phyloP scores from a whole-genome alignment of 2,888 invertebrate species.

The Globia sparganii region DNA sequence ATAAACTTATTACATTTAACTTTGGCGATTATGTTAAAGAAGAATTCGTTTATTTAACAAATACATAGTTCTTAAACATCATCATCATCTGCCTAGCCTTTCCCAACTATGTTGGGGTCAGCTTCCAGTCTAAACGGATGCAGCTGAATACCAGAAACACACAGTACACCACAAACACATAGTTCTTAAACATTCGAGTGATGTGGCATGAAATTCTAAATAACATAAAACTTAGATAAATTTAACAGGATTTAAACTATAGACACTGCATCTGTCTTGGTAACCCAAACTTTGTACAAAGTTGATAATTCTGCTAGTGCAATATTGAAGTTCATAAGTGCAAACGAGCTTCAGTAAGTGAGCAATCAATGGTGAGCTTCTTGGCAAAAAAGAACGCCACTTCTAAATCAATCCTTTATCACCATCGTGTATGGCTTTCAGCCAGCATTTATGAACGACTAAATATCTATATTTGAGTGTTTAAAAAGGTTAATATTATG shows the following conservation, averaged over 20 bases:
- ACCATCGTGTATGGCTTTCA: neutral
- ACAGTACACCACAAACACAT: no score
- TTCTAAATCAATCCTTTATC: neutral
- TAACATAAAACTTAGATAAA: neutral
- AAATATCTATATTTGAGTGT: neutral
- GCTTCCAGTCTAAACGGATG: no score
- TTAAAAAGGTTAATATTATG: no score
- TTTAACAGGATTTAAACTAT: neutral
- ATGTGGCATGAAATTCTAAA: neutral
- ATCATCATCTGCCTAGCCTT: no score
- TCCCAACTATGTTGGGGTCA: no score
- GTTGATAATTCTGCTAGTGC: neutral
- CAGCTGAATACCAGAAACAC: no score
- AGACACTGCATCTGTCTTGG: neutral
- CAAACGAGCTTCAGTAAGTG: neutral
- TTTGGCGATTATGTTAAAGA: neutral
- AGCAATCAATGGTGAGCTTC: neutral
- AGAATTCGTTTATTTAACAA: neutral
- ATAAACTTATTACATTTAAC: neutral
- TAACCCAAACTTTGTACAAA: neutral
- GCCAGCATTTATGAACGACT: neutral
- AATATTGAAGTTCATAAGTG: neutral
- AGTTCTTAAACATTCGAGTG: neutral
- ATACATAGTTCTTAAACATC: no score
- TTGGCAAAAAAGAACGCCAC: no score